Evolutionary conservation across 2,113 vertebrate genomes (phyloP).

Genomic region (Scytalopus superciliaris): DNA sequence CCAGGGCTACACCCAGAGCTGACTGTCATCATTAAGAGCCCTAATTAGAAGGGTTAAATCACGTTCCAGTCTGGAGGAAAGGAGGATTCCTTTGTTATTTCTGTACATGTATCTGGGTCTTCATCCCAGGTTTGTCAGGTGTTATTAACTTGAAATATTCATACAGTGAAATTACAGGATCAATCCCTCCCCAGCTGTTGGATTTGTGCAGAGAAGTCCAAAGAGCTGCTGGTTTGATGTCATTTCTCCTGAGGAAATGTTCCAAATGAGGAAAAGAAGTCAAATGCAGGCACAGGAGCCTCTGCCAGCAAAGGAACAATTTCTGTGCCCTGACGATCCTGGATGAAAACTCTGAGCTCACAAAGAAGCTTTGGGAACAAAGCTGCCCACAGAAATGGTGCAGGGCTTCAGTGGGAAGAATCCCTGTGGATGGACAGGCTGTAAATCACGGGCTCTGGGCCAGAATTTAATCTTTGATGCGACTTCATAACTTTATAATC

Average conservation of each 20-base stretch:
- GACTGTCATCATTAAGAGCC: not conserved
- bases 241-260: not conserved
- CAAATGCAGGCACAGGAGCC: rapidly evolving
- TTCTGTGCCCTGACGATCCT: not conserved
- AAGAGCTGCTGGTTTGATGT: not conserved
- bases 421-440: rapidly evolving
- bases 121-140: too few species aligned
- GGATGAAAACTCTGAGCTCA: not conserved
- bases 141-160: not conserved
- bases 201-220: not conserved
- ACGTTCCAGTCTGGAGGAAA: not conserved
- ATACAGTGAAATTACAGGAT: not conserved
- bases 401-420: not conserved
- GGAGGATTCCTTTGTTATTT: not conserved
- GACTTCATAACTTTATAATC: not conserved
- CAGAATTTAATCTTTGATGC: not conserved
- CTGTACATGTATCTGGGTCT: not conserved
- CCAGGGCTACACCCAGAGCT: not conserved
- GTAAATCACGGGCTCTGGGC: not conserved
- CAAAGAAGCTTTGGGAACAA: not conserved
- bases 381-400: not conserved
- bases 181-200: not conserved
- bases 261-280: not conserved
- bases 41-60: not conserved
- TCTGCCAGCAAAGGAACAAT: not conserved